These are phyloP conservation scores for Euplexia lucipara DNA, from an alignment of 2,888 invertebrate species.

Conservation along the genomic window DNA sequence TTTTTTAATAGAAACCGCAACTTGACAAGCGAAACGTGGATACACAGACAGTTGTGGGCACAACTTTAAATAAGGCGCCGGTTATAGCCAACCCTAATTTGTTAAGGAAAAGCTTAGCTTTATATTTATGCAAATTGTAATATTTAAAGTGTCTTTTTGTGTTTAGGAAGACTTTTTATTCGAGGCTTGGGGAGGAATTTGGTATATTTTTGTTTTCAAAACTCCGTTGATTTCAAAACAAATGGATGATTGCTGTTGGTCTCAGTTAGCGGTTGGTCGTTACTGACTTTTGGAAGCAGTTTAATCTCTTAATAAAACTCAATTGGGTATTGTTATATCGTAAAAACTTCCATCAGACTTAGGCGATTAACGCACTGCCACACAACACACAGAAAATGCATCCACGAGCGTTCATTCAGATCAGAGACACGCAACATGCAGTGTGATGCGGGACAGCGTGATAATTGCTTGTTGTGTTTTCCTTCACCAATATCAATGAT, in stretches of 20 bases:
- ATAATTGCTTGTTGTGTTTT: too few species aligned
- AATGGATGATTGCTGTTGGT: neutral
- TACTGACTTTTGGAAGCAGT: neutral
- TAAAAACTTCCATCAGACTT: too few species aligned
- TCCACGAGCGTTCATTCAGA: too few species aligned
- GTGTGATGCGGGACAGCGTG: too few species aligned
- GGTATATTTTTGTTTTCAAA: constrained; percentile 14
- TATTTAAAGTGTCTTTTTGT: constrained; percentile 53
- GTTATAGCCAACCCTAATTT: constrained; percentile 65
- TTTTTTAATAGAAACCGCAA: constrained; percentile 73
- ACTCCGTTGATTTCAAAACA: neutral
- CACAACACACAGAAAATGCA: too few species aligned
- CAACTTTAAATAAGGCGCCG: constrained; percentile 66
- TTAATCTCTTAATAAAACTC: too few species aligned
- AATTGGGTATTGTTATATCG: too few species aligned
- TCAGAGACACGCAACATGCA: too few species aligned
- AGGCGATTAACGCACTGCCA: too few species aligned
- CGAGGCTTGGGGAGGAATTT: neutral
- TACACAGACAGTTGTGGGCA: constrained; percentile 63
- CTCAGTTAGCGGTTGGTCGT: neutral
- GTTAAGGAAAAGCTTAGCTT: constrained; percentile 55
- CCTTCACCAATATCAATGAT: too few species aligned
- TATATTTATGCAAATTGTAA: constrained; percentile 51
- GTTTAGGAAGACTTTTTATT: constrained; percentile 27
- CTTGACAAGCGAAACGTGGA: constrained; percentile 69